Percentiles rank a stretch among this genome's conserved stretches.
These are phyloP conservation scores for Xestia c-nigrum DNA, from an alignment of 2,888 invertebrate genomes.

Conservation along the genomic window DNA sequence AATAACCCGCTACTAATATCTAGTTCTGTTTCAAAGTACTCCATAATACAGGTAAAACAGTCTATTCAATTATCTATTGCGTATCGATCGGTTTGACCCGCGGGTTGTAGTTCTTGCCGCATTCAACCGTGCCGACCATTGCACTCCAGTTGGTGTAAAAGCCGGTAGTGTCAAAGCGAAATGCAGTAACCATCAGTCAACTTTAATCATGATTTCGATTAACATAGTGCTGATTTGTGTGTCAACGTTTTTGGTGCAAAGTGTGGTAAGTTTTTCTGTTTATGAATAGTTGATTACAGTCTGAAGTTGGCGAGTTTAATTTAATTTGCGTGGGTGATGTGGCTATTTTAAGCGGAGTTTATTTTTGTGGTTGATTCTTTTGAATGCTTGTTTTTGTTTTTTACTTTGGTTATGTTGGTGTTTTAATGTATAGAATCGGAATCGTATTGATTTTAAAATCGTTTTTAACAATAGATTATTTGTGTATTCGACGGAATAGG, in stretches of 20 bases:
- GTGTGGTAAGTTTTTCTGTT: constrained; percentile 52
- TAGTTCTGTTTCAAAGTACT: neutral
- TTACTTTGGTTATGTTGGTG: neutral
- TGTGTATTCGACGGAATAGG: neutral
- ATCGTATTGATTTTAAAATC: neutral
- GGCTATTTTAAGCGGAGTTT: neutral
- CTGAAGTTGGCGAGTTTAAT: constrained; percentile 20
- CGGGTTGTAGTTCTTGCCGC: constrained; percentile 27
- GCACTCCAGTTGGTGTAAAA: constrained; percentile 42
- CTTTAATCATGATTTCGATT: constrained; percentile 47
- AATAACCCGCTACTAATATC: neutral
- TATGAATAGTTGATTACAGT: neutral
- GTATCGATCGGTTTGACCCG: constrained; percentile 39
- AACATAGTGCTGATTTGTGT: constrained; percentile 38
- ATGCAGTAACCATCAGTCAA: constrained; percentile 31
- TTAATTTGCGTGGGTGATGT: constrained; percentile 9
- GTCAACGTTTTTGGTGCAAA: constrained; percentile 19
- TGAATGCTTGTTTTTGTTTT: constrained; percentile 4
- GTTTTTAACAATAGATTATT: neutral
- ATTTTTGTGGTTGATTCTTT: neutral
- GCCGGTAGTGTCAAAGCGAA: constrained; percentile 44
- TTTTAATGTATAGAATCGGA: neutral
- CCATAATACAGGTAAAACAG: constrained; percentile 21
- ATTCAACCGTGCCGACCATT: constrained; percentile 24
- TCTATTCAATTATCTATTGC: constrained; percentile 30